These are phyloP conservation scores for Andrena minutula DNA, from an alignment of 2,888 invertebrate species.

Conservation along the genomic window DNA sequence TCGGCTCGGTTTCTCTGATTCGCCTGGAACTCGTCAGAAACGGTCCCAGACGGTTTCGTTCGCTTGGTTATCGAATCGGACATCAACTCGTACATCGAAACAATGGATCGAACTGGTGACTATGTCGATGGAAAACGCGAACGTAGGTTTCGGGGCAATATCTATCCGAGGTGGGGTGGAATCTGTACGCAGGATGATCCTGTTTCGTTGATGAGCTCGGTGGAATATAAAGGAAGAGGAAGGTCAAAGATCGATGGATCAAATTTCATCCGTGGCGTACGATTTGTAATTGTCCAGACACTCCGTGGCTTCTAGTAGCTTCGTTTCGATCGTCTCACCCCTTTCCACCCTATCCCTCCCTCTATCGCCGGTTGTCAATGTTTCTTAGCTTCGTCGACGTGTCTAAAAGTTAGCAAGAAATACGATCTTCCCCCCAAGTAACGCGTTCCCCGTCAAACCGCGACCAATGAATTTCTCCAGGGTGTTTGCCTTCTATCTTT, in stretches of 20 bases:
- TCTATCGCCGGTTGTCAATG: conserved; percentile 3
- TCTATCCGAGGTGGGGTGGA: conserved; percentile 14
- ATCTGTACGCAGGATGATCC: conserved; percentile 4
- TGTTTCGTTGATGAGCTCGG: background rate
- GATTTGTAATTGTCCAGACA: background rate
- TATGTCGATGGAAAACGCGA: conserved; percentile 18
- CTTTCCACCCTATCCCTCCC: background rate
- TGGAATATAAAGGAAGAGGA: background rate
- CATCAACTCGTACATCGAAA: background rate
- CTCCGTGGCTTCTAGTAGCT: background rate
- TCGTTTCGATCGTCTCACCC: background rate
- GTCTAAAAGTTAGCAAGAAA: conserved; percentile 45
- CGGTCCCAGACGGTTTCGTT: conserved; percentile 35
- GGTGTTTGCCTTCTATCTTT: conserved; percentile 32
- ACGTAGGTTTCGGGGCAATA: conserved; percentile 13
- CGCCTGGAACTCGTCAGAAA: conserved; percentile 14
- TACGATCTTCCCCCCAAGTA: conserved; percentile 3
- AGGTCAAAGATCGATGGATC: conserved; percentile 27
- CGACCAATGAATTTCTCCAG: background rate
- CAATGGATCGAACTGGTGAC: conserved; percentile 2
- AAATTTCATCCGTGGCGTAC: background rate
- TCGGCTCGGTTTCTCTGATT: conserved; percentile 65
- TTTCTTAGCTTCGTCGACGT: conserved; percentile 30
- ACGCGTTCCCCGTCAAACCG: background rate
- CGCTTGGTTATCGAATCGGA: conserved; percentile 26